Percentiles rank a stretch among this genome's conserved stretches.
Conservation (phyloP, 2,797 vertebrate genomes). For the Amblyopsis hoosieri region DNA sequence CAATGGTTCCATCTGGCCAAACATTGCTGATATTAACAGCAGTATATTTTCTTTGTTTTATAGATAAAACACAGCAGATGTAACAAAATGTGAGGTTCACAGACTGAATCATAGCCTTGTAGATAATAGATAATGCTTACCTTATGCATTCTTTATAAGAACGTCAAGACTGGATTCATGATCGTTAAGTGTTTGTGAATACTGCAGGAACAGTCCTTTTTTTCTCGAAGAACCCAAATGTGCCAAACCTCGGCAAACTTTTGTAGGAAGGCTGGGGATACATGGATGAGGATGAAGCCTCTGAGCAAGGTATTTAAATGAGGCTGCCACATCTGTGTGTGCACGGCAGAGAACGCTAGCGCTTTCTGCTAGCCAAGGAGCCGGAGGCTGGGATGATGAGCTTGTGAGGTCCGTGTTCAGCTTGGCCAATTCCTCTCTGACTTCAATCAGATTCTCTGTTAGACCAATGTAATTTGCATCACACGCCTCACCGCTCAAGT, state of each 20-base stretch:
- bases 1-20: conserved; percentile 54
- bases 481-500: conserved; percentile 60
- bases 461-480: conserved; percentile 77
- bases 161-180: conserved; percentile 28
- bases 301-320: conserved; percentile 59
- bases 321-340: conserved; percentile 58
- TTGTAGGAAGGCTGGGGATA: conserved; percentile 34
- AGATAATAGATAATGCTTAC: conserved; percentile 12
- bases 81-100: conserved; percentile 30
- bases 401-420: conserved; percentile 62
- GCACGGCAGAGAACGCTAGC: conserved; percentile 35
- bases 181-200: conserved; percentile 29
- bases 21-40: conserved; percentile 33
- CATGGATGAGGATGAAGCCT: conserved; percentile 28
- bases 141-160: conserved; percentile 20
- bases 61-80: conserved; percentile 26
- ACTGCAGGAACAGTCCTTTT: conserved; percentile 36
- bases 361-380: conserved; percentile 48
- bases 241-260: conserved; percentile 36
- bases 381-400: conserved; percentile 50
- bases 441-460: conserved; percentile 70
- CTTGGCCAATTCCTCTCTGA: conserved; percentile 63
- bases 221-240: conserved; percentile 41
- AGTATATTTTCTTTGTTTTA: conserved; percentile 48
- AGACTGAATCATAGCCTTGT: neutral